Base-by-base conservation (phyloP, 2,888 invertebrate species). In the Bombylius major region DNA sequence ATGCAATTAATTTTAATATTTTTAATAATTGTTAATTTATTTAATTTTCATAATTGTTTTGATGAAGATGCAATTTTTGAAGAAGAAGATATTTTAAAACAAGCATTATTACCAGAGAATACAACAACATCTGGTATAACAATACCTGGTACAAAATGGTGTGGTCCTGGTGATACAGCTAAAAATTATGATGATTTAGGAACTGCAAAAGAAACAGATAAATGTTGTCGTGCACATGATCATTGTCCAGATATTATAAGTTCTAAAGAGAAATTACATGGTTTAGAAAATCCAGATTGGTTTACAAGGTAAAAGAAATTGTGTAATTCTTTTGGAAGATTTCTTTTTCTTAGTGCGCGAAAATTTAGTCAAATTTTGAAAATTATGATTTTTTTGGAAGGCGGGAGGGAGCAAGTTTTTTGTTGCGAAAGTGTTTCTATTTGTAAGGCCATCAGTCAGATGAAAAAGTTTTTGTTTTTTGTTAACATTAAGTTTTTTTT, bases 171-270 rank as follows among this genome's bases (percentile, higher is more conserved):
- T 1, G 85, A 83, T 69, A 82, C 84, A 0, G 91, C 92, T 0
- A 79, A 80, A 5, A 81, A 83, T 64, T 89, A 86, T 69, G 82
- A 86, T 49, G 86, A 92, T 65, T 79, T 94, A 42, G 94, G 93
- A 1, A 83, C 84, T 36, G 86, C 89, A 69, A 81, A 83, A 13
- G 80, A 82, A 49, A 88, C 91, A 5, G 94, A 95, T 67, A 78
- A 80, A 63, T 95, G 95, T 71, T 95, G 95, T 72, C 78, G 94
- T 7, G 82, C 82, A 56, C 95, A 95, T 74, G 95, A 95, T 59
- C 65, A 73, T 54, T 74, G 73, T 65, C 66, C 66, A 56, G 69
- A 71, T 12, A 68, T 70, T 5, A 67, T 69, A 64, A 72, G 66
- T 66, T 62, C 66, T 55, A 68, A 59, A 5, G 59, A 60, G 23